phyloP scores from a whole-genome alignment of 2,888 invertebrate species.

The Acanthosepion esculentum region DNA sequence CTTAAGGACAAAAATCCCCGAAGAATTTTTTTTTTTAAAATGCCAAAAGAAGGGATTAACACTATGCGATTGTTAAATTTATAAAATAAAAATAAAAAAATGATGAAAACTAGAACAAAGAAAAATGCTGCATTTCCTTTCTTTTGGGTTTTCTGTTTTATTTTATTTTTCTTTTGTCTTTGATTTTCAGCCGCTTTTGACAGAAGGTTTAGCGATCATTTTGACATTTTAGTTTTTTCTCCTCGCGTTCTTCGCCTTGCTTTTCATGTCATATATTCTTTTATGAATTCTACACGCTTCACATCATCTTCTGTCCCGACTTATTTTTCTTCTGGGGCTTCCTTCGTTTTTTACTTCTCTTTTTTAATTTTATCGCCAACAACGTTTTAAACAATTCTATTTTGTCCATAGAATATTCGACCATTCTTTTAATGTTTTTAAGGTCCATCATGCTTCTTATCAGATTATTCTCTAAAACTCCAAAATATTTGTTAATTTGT shows the following conservation, averaged over 20 bases:
- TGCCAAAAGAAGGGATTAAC: neutral
- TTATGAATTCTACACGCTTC: neutral
- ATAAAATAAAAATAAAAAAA: neutral
- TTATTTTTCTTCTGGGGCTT: neutral
- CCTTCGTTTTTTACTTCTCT: neutral
- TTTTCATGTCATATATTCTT: neutral
- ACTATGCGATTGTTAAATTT: neutral
- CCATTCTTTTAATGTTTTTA: neutral
- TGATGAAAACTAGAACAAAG: neutral
- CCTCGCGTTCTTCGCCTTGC: neutral
- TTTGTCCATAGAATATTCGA: slow-evolving; percentile 33
- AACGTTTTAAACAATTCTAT: neutral
- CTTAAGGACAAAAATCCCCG: neutral
- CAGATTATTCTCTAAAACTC: neutral
- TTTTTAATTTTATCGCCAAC: neutral
- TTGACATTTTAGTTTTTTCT: neutral
- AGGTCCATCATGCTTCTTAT: neutral
- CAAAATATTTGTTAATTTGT: no score
- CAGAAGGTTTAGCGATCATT: neutral
- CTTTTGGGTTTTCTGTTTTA: neutral
- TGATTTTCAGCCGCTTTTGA: neutral
- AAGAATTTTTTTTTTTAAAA: neutral
- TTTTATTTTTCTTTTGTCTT: neutral
- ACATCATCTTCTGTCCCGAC: neutral
- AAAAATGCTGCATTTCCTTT: neutral